A percentile compares a stretch with the other conserved stretches of the same genome.
These are phyloP conservation scores for Aphidius ervi DNA, from an alignment of 1,140 invertebrate genomes.

Conservation along the genomic window DNA sequence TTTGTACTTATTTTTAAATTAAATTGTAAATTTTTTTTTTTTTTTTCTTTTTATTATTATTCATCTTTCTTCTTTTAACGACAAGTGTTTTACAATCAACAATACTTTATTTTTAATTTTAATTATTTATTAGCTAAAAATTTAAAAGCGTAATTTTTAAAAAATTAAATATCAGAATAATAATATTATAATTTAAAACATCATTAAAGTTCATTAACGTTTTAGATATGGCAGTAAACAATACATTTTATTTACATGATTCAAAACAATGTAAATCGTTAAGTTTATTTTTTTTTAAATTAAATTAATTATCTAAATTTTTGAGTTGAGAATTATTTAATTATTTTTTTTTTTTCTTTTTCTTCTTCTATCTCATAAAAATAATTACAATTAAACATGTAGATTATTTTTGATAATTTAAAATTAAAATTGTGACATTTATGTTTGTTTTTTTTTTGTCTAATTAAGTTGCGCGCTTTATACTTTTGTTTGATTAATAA, in stretches of 20 bases:
- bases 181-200: conserved; percentile 24
- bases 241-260: conserved; percentile 34
- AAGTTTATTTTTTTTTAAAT: neutral
- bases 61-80: conserved; percentile 1
- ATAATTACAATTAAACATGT: too few species aligned
- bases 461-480: neutral
- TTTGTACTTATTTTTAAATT: conserved; percentile 42
- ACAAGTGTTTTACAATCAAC: neutral
- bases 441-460: neutral
- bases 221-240: conserved; percentile 36
- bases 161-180: conserved; percentile 12
- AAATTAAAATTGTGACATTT: neutral
- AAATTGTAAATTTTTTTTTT: conserved; percentile 25
- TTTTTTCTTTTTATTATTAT: conserved; percentile 20
- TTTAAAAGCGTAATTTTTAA: conserved; percentile 16
- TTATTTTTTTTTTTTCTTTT: too few species aligned
- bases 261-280: conserved; percentile 23
- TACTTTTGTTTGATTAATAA: neutral
- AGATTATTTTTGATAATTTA: too few species aligned
- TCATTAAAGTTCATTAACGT: conserved; percentile 9
- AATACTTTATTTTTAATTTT: conserved; percentile 7
- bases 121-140: conserved; percentile 35
- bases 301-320: too few species aligned
- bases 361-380: too few species aligned
- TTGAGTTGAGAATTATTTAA: too few species aligned